Percentiles rank a stretch among this genome's conserved stretches.
Conservation (phyloP, 2,888 invertebrate species). For the Eledone cirrhosa region DNA sequence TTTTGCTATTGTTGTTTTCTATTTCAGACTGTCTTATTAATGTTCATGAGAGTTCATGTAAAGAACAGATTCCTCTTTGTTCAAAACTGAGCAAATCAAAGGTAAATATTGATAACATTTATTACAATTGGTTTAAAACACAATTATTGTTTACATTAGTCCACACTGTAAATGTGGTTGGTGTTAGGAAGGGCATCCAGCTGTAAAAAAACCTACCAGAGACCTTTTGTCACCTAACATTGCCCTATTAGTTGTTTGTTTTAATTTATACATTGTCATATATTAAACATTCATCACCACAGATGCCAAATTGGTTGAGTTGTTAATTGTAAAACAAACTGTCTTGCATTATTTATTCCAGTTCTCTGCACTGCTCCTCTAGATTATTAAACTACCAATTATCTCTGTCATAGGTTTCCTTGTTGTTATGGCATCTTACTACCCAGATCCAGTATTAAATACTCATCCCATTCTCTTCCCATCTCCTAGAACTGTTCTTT, state of each 20-base stretch:
- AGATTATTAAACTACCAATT: not conserved
- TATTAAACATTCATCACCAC: too few species aligned
- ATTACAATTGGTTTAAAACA: not conserved
- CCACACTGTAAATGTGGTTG: too few species aligned
- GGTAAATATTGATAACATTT: slow-evolving; percentile 31
- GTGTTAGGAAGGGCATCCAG: too few species aligned
- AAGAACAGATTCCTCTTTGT: slow-evolving; percentile 87
- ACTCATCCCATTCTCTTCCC: not conserved
- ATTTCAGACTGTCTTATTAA: slow-evolving; percentile 82
- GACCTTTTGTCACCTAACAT: not conserved
- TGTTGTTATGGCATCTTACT: not conserved
- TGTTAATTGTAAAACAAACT: not conserved
- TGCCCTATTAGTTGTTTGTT: slow-evolving; percentile 22
- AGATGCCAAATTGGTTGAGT: too few species aligned
- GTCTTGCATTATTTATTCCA: not conserved
- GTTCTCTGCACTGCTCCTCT: not conserved
- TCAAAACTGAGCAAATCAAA: slow-evolving; percentile 40
- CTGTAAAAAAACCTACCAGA: not conserved
- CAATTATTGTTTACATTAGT: too few species aligned
- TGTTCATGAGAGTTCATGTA: slow-evolving; percentile 87
- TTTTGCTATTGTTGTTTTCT: slow-evolving; percentile 17
- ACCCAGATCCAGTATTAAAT: not conserved
- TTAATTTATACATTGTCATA: too few species aligned
- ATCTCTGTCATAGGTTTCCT: not conserved
- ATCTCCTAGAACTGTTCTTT: not conserved